Conservation (phyloP, 2,888 invertebrate genomes). For the Liodrosophila aerea region DNA sequence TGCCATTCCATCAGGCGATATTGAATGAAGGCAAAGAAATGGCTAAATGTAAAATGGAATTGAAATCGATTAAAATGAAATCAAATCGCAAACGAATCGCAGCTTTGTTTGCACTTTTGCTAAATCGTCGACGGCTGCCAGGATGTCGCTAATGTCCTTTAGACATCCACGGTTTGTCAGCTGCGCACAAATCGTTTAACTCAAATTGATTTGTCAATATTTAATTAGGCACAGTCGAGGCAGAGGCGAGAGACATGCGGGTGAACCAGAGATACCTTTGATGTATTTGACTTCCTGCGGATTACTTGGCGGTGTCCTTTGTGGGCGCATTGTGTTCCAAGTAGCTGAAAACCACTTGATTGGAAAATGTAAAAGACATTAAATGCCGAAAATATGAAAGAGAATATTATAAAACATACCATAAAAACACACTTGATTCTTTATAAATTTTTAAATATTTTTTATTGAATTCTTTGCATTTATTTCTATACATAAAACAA, state of each 20-base stretch:
- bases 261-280: slow-evolving; percentile 25
- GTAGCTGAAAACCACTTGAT: slow-evolving; percentile 9
- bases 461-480: too few species aligned
- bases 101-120: slow-evolving; percentile 65
- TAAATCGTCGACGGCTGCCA: slow-evolving; percentile 22
- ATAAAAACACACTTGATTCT: too few species aligned
- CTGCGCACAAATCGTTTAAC: slow-evolving; percentile 76
- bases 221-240: slow-evolving; percentile 64
- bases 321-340: slow-evolving; percentile 24
- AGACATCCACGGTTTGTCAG: slow-evolving; percentile 41
- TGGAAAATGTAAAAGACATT: neutral
- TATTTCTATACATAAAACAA: too few species aligned
- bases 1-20: slow-evolving; percentile 41
- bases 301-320: slow-evolving; percentile 64
- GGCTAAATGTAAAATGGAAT: slow-evolving; percentile 48
- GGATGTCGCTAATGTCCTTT: slow-evolving; percentile 43
- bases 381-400: neutral
- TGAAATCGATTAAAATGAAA: slow-evolving; percentile 73
- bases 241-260: slow-evolving; percentile 32
- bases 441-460: too few species aligned
- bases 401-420: neutral
- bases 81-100: slow-evolving; percentile 69
- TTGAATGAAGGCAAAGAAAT: slow-evolving; percentile 14
- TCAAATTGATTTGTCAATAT: slow-evolving; percentile 77
- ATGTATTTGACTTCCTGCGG: slow-evolving; percentile 61